phyloP scores from a whole-genome alignment of 2,888 invertebrate genomes.

The Alloscopus bannaensis region DNA sequence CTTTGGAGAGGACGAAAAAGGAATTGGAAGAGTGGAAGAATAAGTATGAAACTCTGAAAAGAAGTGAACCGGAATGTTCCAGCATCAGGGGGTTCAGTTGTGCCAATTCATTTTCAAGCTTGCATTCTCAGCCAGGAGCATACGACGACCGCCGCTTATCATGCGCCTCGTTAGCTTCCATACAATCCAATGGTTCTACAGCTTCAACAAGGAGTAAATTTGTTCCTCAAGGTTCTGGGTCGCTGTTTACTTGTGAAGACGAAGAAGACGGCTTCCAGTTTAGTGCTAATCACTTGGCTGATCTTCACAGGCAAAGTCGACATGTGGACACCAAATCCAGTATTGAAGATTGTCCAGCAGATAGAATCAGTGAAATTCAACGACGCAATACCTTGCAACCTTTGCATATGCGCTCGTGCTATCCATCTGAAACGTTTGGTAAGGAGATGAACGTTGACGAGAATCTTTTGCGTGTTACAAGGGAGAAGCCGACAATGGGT shows the following conservation, averaged over 20 bases:
- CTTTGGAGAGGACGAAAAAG: constrained; percentile 22
- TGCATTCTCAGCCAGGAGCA: constrained; percentile 21
- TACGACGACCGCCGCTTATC: constrained; percentile 55
- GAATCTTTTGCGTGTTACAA: constrained; percentile 50
- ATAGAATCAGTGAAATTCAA: constrained; percentile 83
- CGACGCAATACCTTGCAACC: constrained; percentile 88
- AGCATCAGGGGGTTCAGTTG: constrained; percentile 43
- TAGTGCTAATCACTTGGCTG: constrained; percentile 85
- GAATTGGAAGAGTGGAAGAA: constrained; percentile 26
- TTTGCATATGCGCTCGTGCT: constrained; percentile 90
- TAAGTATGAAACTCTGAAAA: constrained; percentile 22
- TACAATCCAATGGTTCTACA: constrained; percentile 66
- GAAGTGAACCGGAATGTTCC: constrained; percentile 20
- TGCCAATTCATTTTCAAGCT: constrained; percentile 35
- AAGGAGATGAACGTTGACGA: constrained; percentile 74
- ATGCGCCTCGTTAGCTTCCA: constrained; percentile 55
- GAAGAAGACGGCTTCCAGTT: constrained; percentile 89
- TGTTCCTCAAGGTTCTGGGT: constrained; percentile 73
- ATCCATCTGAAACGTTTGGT: constrained; percentile 87
- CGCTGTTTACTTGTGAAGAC: constrained; percentile 85
- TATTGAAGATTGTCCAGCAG: constrained; percentile 70
- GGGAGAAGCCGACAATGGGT: neutral
- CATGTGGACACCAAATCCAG: constrained; percentile 4
- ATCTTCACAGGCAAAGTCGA: constrained; percentile 79
- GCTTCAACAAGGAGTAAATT: constrained; percentile 59